Conservation (phyloP, 2,113 vertebrate species). For the Phylloscopus trochilus region DNA sequence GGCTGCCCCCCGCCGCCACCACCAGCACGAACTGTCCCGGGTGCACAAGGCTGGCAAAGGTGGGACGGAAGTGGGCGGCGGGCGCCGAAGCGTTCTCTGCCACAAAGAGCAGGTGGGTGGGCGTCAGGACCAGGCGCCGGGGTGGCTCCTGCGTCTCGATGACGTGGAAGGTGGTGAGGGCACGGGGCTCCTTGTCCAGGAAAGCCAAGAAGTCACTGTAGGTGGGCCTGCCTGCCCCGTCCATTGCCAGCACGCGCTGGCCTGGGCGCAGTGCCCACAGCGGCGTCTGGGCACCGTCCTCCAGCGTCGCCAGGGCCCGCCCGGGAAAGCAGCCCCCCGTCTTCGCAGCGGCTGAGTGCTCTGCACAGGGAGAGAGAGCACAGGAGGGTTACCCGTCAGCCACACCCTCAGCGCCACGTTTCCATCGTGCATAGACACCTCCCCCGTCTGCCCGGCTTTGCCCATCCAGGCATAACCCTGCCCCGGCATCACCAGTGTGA, state of each 20-base stretch:
- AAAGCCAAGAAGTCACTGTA: slow-evolving; percentile 93
- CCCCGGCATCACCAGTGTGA: background rate
- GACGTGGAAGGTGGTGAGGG: slow-evolving; percentile 79
- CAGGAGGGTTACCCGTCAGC: slow-evolving; percentile 6
- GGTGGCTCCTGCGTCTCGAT: slow-evolving; percentile 82
- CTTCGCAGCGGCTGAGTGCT: slow-evolving; percentile 96
- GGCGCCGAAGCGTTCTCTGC: slow-evolving; percentile 73
- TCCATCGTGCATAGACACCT: background rate
- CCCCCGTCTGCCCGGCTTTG: background rate
- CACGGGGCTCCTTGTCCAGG: slow-evolving; percentile 80
- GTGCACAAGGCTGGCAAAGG: slow-evolving; percentile 85
- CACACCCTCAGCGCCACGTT: background rate
- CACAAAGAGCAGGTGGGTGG: slow-evolving; percentile 89
- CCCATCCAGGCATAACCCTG: background rate
- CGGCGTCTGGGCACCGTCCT: slow-evolving; percentile 75
- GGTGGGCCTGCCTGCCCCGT: slow-evolving; percentile 73
- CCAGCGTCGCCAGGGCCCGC: slow-evolving; percentile 77
- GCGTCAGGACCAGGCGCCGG: slow-evolving; percentile 82
- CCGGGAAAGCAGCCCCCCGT: slow-evolving; percentile 95
- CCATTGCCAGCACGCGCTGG: slow-evolving; percentile 88
- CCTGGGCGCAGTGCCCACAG: slow-evolving; percentile 85
- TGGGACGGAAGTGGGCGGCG: slow-evolving; percentile 69
- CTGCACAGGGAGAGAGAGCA: slow-evolving; percentile 71
- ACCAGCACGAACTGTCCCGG: slow-evolving; percentile 89
- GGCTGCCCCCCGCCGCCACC: background rate